phyloP scores from a whole-genome alignment of 2,888 invertebrate genomes.

The Euzophera pinguis region DNA sequence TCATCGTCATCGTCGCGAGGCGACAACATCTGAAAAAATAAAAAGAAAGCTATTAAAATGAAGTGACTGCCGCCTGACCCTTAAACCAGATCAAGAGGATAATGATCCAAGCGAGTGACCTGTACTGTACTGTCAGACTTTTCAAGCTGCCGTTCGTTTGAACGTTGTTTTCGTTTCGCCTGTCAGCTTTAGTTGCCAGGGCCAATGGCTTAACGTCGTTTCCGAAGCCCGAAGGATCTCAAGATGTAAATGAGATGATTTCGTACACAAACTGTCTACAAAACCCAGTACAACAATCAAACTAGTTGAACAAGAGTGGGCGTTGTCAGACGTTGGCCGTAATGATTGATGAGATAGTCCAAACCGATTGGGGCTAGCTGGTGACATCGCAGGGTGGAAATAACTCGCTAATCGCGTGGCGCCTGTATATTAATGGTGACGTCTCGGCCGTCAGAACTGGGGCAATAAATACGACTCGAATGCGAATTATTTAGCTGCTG shows the following conservation, averaged over 20 bases:
- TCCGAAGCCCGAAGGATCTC: too few relatives aligned
- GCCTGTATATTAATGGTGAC: constrained; percentile 55
- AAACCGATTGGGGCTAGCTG: constrained; percentile 29
- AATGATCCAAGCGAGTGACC: too few relatives aligned
- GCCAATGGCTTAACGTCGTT: too few relatives aligned
- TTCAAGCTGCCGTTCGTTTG: too few relatives aligned
- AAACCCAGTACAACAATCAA: too few relatives aligned
- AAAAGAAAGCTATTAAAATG: background rate
- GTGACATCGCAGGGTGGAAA: constrained; percentile 44
- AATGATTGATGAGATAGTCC: constrained; percentile 35
- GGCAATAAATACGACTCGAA: constrained; percentile 54
- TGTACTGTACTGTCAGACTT: too few relatives aligned
- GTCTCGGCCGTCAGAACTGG: constrained; percentile 50
- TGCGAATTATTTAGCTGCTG: constrained; percentile 50
- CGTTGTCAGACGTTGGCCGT: constrained; percentile 14
- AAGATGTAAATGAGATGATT: too few relatives aligned
- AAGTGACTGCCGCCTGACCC: too few relatives aligned
- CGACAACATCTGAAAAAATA: constrained; percentile 71
- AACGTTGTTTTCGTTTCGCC: too few relatives aligned
- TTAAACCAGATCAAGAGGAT: too few relatives aligned
- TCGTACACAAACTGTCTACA: too few relatives aligned
- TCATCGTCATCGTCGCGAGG: constrained; percentile 83
- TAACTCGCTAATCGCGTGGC: constrained; percentile 57
- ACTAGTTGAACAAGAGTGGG: background rate
- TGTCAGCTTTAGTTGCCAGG: too few relatives aligned